These are phyloP conservation scores for Pomacea canaliculata DNA, from an alignment of 2,888 invertebrate genomes.

Conservation along the genomic window DNA sequence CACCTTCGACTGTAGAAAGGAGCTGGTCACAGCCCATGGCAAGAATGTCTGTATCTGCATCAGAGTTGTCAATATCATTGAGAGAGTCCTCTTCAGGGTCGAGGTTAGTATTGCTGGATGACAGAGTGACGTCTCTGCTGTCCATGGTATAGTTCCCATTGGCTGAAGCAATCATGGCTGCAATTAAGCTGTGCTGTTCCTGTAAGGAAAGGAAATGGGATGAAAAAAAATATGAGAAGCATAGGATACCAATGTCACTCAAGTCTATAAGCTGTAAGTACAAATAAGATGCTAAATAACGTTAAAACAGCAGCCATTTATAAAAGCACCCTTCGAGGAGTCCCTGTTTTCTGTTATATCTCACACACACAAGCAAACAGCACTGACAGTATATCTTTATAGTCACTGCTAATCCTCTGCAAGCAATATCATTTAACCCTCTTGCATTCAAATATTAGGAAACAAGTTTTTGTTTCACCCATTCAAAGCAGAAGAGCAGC, in stretches of 20 bases:
- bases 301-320: too few relatives aligned
- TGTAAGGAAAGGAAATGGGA: neutral
- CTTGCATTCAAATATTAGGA: too few relatives aligned
- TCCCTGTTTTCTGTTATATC: too few relatives aligned
- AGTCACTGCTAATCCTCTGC: too few relatives aligned
- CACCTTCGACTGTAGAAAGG: neutral
- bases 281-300: too few relatives aligned
- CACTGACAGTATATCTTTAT: too few relatives aligned
- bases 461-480: too few relatives aligned
- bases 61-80: neutral
- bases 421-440: too few relatives aligned
- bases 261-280: too few relatives aligned
- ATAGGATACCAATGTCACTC: neutral
- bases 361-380: too few relatives aligned
- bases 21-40: neutral
- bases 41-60: neutral
- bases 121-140: neutral
- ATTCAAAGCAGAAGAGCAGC: too few relatives aligned
- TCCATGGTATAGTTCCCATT: slow-evolving; percentile 1
- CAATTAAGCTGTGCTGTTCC: slow-evolving; percentile 16
- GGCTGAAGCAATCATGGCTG: slow-evolving; percentile 21
- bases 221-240: neutral
- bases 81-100: neutral
- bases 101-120: neutral
- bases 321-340: too few relatives aligned